Base-by-base conservation (phyloP, 2,113 vertebrate species). In the Sylvicapra grimmia region DNA sequence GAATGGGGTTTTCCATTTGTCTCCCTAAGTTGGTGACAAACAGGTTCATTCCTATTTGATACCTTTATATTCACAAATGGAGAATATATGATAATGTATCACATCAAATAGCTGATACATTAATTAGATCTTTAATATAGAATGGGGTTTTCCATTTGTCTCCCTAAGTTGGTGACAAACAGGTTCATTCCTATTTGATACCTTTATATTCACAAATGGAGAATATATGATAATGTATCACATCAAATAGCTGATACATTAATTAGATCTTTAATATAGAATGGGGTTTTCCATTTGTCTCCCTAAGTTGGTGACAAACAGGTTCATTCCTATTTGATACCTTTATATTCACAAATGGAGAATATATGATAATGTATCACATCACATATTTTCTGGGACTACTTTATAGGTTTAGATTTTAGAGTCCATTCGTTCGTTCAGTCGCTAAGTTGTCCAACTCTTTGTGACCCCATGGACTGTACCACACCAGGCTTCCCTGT, bases 261-360 rank as follows among this genome's bases (percentile, higher is more conserved):
- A 94, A 88, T n/a, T n/a, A n/a, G n/a, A 72, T 82, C 6, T 97
- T 90, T 94, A 90, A 93, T 75, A 89, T 61, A 85, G 83, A 96
- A 88, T 49, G 53, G 61, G 16, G 3, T 31, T 94, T 94, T 91
- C 94, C 14, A 93, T 92, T 93, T 96, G 54, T 86, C 84, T 93
- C 53, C 61, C n/a, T 94, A 85, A 95, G 44, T 86, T 91, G 77
- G 9, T 79, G 49, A 36, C 61, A 94, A 75, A 65, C 27, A 86
- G 83, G 89, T 93, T 84, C 65, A 93, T 89, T 90, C 12, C 80
- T 90, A 13, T 93, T 90, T 95, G 86, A 91, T 94, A 33, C 72
- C 77, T 95, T 94, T 77, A 87, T 90, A 68, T 80, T 97, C 47
- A 87, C 85, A 94, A 95, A 95, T 88, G 21, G 27, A 95, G 23